Percentiles rank a stretch among this genome's conserved stretches.
Evolutionary conservation across 2,797 vertebrate species (phyloP).

Genomic region (Apogon hyalosoma): DNA sequence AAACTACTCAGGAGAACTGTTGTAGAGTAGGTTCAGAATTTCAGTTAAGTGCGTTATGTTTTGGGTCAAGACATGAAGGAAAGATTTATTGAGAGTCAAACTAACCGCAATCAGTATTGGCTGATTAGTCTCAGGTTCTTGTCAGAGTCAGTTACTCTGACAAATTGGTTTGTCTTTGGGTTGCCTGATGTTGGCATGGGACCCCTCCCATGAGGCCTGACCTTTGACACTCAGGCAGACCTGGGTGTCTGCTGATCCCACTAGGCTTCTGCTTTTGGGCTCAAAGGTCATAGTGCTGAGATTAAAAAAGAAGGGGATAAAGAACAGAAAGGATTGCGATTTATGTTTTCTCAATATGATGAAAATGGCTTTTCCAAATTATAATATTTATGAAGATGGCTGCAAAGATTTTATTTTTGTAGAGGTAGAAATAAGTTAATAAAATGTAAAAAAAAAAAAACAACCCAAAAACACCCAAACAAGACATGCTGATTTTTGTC

Average conservation of each 20-base stretch:
- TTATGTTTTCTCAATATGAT: background rate
- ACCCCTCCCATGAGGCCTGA: slow-evolving; percentile 36
- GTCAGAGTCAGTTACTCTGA: slow-evolving; percentile 67
- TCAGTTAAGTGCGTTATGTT: background rate
- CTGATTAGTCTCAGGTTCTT: slow-evolving; percentile 44
- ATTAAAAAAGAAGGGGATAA: slow-evolving; percentile 29
- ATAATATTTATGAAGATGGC: no score
- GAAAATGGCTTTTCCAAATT: background rate
- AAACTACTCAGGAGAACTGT: no score
- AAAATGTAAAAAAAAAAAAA: background rate
- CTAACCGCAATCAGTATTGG: slow-evolving; percentile 26
- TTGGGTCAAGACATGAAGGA: background rate
- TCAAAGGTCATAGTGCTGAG: slow-evolving; percentile 42
- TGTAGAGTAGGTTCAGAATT: background rate
- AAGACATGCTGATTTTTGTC: background rate
- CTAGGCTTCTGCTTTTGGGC: slow-evolving; percentile 21
- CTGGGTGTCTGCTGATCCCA: slow-evolving; percentile 31
- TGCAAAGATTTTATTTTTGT: background rate
- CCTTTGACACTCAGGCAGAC: slow-evolving; percentile 35
- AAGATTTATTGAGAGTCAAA: slow-evolving; percentile 30
- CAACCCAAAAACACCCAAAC: background rate
- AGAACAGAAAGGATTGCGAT: background rate
- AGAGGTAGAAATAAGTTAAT: background rate
- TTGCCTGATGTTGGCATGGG: slow-evolving; percentile 11
- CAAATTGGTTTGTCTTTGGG: slow-evolving; percentile 60